Evolutionary conservation across 2,888 invertebrate genomes (phyloP), one percentile per base, ranked within the genome.

Genomic region (Biston betularia): DNA sequence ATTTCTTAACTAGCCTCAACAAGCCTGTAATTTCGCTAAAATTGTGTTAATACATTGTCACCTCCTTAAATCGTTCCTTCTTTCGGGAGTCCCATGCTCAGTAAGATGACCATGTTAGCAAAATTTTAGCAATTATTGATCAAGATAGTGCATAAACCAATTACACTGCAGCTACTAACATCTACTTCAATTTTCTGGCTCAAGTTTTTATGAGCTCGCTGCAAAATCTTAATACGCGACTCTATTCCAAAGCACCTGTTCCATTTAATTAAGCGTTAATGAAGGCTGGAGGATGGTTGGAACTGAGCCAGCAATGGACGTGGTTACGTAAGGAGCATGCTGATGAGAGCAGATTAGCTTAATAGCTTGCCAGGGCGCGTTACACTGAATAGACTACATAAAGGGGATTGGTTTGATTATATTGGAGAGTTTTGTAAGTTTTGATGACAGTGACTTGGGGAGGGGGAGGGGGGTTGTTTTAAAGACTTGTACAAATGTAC

Each of bases 191-290:
- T 34, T 52, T 35, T 34, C n/a, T 35, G 12, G 6, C 8, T 6
- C 34, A 14, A 52, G 14, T 42, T 40, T 42, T 40, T 42, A 54
- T 54, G 11, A 54, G 9, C n/a, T 33, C 42, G 14, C 14, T 15
- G 34, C 35, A 58, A 48, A 63, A 63, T 64, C 58, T 59, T 54
- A 56, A 53, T 59, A 61, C 60, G 42, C 38, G 45, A 45, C 46
- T 50, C 54, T 42, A 49, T 53, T 65, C 24, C 45, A 46, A 50
- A 59, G 65, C 54, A 67, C 62, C 63, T 63, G 66, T 54, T 67
- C 52, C 48, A 65, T 63, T 63, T 67, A 67, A 67, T 67, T 62
- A 67, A 67, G 66, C 48, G 66, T 58, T 67, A 67, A 67, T 67
- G 66, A 58, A 63, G 48, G 66, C 61, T 15, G 42, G 65, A 35